These are phyloP conservation scores for Rotaria macrura DNA, from an alignment of 2,888 invertebrate genomes.

Conservation along the genomic window DNA sequence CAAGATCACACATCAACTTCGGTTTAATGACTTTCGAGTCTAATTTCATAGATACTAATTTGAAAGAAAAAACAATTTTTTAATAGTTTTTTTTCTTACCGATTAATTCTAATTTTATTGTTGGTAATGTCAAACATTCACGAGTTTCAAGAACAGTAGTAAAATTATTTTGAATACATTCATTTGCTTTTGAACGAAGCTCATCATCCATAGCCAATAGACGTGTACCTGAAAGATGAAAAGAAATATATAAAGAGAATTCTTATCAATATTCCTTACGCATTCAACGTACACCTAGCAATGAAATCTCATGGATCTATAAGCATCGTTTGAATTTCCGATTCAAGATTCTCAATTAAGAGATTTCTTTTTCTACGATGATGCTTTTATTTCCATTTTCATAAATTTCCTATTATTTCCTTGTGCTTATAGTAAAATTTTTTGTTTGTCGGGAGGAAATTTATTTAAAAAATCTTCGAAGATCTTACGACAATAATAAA, in stretches of 20 bases:
- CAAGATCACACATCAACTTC: not conserved
- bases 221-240: not conserved
- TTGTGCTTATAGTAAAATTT: no score
- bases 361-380: no score
- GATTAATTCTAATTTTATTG: constrained; percentile 5
- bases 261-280: no score
- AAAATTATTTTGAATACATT: not conserved
- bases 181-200: not conserved
- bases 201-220: not conserved
- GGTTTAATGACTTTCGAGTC: not conserved
- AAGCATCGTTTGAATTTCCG: no score
- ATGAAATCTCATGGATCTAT: no score
- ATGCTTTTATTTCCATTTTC: no score
- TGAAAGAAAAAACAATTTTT: not conserved
- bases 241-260: not conserved
- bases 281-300: no score
- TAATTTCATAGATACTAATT: not conserved
- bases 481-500: no score
- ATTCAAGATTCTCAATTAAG: no score
- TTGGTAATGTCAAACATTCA: not conserved
- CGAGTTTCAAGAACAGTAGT: not conserved
- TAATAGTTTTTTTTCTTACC: not conserved
- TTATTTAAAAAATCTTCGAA: no score
- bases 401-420: no score
- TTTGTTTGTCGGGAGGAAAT: no score